Evolutionary conservation across 1,140 invertebrate species (phyloP).

Genomic region (Panagrolaimus sp.): DNA sequence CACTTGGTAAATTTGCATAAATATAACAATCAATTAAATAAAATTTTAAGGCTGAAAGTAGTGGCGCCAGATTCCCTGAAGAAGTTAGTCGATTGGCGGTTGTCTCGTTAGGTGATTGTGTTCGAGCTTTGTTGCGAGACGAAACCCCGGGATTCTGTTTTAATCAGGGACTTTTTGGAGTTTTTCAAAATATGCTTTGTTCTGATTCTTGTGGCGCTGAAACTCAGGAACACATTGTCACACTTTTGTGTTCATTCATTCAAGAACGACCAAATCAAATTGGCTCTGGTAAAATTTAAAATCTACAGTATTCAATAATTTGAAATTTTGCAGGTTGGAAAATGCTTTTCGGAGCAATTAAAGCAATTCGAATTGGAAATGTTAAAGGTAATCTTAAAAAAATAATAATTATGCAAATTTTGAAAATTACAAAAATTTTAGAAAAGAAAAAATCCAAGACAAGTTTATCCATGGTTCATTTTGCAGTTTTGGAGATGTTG

Average conservation of each 20-base stretch:
- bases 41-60: no score
- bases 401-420: no score
- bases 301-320: no score
- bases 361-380: slow-evolving; percentile 4
- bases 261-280: background rate
- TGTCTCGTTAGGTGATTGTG: background rate
- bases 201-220: background rate
- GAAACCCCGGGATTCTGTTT: background rate
- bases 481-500: background rate
- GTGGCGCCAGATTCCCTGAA: background rate
- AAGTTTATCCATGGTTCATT: no score
- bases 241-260: background rate
- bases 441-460: no score
- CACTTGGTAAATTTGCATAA: no score
- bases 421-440: no score
- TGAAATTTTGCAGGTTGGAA: no score
- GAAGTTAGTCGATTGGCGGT: background rate
- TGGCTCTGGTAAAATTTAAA: no score
- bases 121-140: background rate
- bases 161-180: background rate
- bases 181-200: background rate
- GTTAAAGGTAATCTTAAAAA: background rate
- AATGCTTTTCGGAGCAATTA: background rate
- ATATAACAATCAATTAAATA: no score
- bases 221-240: slow-evolving; percentile 3